phyloP scores from a whole-genome alignment of 2,113 vertebrate species.

The Gobiocypris rarus region DNA sequence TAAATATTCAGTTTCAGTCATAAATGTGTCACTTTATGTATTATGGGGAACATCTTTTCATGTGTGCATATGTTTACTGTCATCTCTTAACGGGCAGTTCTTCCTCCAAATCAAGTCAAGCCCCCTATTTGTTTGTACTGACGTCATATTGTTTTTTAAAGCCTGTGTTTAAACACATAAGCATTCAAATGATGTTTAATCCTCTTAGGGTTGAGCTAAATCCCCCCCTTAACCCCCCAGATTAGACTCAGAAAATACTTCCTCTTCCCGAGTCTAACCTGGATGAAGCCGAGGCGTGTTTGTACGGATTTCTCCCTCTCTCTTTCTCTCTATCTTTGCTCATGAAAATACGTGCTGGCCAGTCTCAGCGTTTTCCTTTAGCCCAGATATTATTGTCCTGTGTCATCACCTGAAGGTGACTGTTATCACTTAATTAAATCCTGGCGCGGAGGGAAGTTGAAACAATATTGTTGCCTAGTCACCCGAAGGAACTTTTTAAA shows the following conservation, averaged over 20 bases:
- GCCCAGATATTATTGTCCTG: constrained; percentile 90
- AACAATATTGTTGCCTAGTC: constrained; percentile 90
- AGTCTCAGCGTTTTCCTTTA: constrained; percentile 86
- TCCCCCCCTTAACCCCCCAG: constrained; percentile 49
- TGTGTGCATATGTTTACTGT: constrained; percentile 39
- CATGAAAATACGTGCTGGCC: constrained; percentile 86
- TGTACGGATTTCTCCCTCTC: constrained; percentile 18
- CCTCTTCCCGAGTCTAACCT: constrained; percentile 39
- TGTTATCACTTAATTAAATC: constrained; percentile 96
- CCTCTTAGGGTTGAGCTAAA: constrained; percentile 61
- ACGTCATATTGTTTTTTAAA: constrained; percentile 60
- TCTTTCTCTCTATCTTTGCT: constrained; percentile 57
- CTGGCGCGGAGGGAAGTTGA: constrained; percentile 87
- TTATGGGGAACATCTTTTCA: not conserved
- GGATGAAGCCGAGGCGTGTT: constrained; percentile 67
- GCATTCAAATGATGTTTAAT: constrained; percentile 66
- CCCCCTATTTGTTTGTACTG: constrained; percentile 55
- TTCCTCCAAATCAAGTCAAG: constrained; percentile 26
- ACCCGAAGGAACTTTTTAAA: constrained; percentile 81
- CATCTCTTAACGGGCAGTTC: constrained; percentile 33
- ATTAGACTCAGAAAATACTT: constrained; percentile 54
- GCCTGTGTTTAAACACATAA: constrained; percentile 65
- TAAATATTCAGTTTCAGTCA: not conserved
- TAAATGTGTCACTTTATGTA: not conserved
- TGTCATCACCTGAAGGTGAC: constrained; percentile 91